These are phyloP conservation scores for Cantharis rufa DNA, from an alignment of 2,888 invertebrate genomes.

Conservation along the genomic window DNA sequence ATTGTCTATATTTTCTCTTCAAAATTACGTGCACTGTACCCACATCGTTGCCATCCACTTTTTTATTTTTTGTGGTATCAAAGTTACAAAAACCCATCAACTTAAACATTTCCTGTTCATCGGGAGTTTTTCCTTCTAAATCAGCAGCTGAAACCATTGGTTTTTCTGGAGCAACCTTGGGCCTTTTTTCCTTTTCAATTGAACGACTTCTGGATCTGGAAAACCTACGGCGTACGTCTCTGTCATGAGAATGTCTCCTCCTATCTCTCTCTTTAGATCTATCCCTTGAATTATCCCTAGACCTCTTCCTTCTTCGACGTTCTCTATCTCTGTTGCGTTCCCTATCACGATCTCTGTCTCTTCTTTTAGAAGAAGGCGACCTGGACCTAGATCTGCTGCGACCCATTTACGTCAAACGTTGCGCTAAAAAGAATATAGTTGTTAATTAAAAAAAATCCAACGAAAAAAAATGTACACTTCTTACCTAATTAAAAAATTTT, in stretches of 20 bases:
- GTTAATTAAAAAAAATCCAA: slow-evolving; percentile 11
- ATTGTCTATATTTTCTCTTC: slow-evolving; percentile 96
- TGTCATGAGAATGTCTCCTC: slow-evolving; percentile 55
- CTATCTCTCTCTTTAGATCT: slow-evolving; percentile 55
- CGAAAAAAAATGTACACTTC: slow-evolving; percentile 23
- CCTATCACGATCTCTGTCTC: slow-evolving; percentile 55
- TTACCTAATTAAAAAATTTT: slow-evolving; percentile 17
- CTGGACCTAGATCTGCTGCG: slow-evolving; percentile 56
- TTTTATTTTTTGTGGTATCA: slow-evolving; percentile 94
- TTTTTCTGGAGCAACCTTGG: slow-evolving; percentile 51
- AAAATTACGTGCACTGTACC: slow-evolving; percentile 96
- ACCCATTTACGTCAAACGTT: slow-evolving; percentile 54
- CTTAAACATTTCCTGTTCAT: slow-evolving; percentile 93
- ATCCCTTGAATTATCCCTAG: slow-evolving; percentile 50
- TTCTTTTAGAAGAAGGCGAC: slow-evolving; percentile 58
- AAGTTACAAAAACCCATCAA: slow-evolving; percentile 97
- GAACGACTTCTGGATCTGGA: slow-evolving; percentile 47
- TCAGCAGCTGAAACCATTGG: slow-evolving; percentile 80
- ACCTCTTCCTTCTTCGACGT: slow-evolving; percentile 53
- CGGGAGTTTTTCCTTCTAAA: slow-evolving; percentile 86
- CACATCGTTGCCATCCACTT: slow-evolving; percentile 90
- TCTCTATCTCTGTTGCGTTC: slow-evolving; percentile 58
- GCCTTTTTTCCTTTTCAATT: slow-evolving; percentile 43
- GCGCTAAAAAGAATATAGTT: slow-evolving; percentile 13
- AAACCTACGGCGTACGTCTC: slow-evolving; percentile 54